Evolutionary conservation across 2,888 invertebrate species (phyloP), one percentile per base, ranked within the genome.

Genomic region (Lithosia quadra): DNA sequence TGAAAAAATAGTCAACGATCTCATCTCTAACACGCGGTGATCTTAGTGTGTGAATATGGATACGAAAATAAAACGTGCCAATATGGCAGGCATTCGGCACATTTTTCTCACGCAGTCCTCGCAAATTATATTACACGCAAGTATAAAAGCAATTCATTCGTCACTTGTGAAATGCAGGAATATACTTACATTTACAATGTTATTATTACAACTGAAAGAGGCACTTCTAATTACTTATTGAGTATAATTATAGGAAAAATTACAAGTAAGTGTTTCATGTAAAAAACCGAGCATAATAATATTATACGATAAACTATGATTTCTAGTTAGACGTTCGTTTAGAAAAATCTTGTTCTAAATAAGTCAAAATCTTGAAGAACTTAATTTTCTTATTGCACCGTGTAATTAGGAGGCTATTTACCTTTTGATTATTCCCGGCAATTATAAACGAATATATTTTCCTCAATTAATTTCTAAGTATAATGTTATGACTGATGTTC

Each of bases 71-170:
- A 90, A 90, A 88, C 86, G 74, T 77, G 81, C 77, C 83, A 86
- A 86, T 81, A 84, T 86, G 85, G 86, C 83, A 77, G 82, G 86
- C 83, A 78, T 82, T 81, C 79, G 71, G 77, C 75, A 82, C 81
- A 87, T 89, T 89, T 90, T 91, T 92, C 92, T 89, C 91, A 92
- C 90, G 91, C 87, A 81, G 83, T 87, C 80, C 82, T 80, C 81
- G 78, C 80, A 83, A 86, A 78, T 76, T 74, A 81, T 84, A 87
- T 78, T 78, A 79, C 82, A 78, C 84, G 85, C 85, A 87, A 89
- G 65, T 89, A n/a, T 87, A 88, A 85, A 82, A 84, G 87, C 86
- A 87, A 87, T 89, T 88, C 85, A 79, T 81, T 85, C 82, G 82
- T 80, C 82, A 73, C 69, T 78, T 77, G 79, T 78, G 78, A 76